Evolutionary conservation across 1,140 invertebrate genomes (phyloP).

Genomic region (Anagrus nilaparvatae): DNA sequence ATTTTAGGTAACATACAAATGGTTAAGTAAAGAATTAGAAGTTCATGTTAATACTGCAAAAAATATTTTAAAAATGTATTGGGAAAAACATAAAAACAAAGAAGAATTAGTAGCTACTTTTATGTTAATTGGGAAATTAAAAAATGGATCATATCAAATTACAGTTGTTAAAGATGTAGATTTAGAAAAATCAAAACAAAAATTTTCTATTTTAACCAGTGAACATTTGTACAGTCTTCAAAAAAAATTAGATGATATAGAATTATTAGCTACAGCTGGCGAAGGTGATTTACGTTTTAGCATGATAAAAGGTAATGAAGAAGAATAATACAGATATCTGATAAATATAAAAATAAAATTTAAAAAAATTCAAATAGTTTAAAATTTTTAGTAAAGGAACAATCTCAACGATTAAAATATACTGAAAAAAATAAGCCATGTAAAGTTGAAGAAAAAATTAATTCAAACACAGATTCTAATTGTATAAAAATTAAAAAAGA

Average conservation of each 20-base stretch:
- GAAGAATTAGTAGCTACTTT: constrained; percentile 27
- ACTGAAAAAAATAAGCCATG: constrained; percentile 8
- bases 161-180: constrained; percentile 31
- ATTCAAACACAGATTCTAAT: no score
- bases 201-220: constrained; percentile 31
- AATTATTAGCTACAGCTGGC: constrained; percentile 25
- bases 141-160: constrained; percentile 29
- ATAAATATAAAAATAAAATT: constrained; percentile 5
- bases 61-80: constrained; percentile 30
- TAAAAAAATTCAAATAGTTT: no score
- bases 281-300: constrained; percentile 29
- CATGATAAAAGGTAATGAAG: constrained; percentile 31
- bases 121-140: constrained; percentile 31
- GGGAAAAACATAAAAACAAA: constrained; percentile 25
- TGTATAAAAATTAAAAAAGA: no score
- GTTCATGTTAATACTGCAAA: constrained; percentile 39
- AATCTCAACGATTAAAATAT: no score
- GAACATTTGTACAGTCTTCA: constrained; percentile 40
- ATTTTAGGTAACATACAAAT: constrained; percentile 38
- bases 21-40: constrained; percentile 35
- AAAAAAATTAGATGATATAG: constrained; percentile 28
- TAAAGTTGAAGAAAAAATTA: constrained; percentile 8
- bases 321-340: constrained; percentile 6
- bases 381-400: no score
- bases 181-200: constrained; percentile 24